Base-by-base conservation (phyloP, 2,797 vertebrate genomes). In the Crenuchus spilurus region DNA sequence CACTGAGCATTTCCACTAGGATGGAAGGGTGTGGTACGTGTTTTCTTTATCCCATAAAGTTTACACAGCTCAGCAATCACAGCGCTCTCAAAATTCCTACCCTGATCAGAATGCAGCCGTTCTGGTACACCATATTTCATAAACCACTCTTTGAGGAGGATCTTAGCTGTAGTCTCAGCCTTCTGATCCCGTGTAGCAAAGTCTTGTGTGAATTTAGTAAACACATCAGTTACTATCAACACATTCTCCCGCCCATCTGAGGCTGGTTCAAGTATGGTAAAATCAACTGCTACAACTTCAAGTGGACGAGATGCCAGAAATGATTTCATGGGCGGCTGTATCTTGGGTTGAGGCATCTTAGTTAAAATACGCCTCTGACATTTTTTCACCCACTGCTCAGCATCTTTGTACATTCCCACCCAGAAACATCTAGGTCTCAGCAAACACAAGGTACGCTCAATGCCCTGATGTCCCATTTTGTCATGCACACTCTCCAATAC, bases 361-460 rank as follows among this genome's bases (percentile, higher is more conserved):
- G 22, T 57, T 14, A 70, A 4, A 7, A 70, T 18, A 28, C 67
- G 41, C 1, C 14, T 1, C 22, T 30, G 22, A 18, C 51, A 70
- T 6, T 26, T 57, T 20, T 42, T 57, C 3, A 70, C 22, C 51
- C 66, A 57, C 1, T 13, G 0, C n/a, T 70, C 51, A 1, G 42
- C 33, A 55, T 70, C 66, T 7, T 57, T 35, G 14, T 16, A 14
- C 20, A 55, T 42, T 8, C 49, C 51, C 7, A 28, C 18, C 66
- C 66, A 57, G n/a, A 70, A 70, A 8, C 49, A 70, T 37, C 18
- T 67, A 30, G 51, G 46, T 3, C 31, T 67, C 11, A 67, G 33
- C 2, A 52, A 28, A 13, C 18, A 10, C 18, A 52, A 10, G 1
- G 46, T 52, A 13, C 33, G 10, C 3, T 55, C 48, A 8, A 57